Conservation (phyloP, 2,888 invertebrate genomes). For the Cylloceria caligata region DNA sequence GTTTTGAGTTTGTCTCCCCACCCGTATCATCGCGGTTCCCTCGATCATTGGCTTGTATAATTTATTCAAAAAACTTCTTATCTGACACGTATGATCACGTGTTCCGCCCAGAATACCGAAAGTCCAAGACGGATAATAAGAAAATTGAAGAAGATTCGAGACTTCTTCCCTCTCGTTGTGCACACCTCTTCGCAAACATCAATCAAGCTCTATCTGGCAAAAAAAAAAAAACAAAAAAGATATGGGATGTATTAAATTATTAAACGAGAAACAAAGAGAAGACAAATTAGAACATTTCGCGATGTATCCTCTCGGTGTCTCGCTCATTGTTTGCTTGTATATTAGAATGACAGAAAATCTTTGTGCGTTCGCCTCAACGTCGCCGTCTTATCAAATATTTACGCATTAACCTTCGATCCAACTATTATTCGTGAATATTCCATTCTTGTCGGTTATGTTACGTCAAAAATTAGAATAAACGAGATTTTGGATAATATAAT, state of each 20-base stretch:
- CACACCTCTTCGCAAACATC: too few species aligned
- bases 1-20: slow-evolving; percentile 19
- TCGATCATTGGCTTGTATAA: slow-evolving; percentile 49
- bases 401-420: slow-evolving; percentile 4
- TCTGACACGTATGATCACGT: slow-evolving; percentile 36
- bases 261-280: neutral
- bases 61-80: slow-evolving; percentile 59
- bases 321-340: neutral
- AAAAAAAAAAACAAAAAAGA: neutral
- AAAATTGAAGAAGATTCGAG: neutral
- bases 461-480: neutral
- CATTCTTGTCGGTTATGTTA: neutral
- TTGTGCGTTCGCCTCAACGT: slow-evolving; percentile 10
- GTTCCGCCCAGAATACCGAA: neutral
- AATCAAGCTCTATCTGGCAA: too few species aligned
- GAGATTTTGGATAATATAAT: neutral
- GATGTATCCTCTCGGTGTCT: neutral
- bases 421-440: slow-evolving; percentile 6
- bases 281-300: neutral
- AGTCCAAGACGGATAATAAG: slow-evolving; percentile 2
- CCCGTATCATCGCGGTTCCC: neutral
- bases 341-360: slow-evolving; percentile 16
- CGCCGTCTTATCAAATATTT: slow-evolving; percentile 39
- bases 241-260: neutral
- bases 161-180: too few species aligned